Base-by-base conservation (phyloP, 2,113 vertebrate genomes). In the Zosterops lateralis region DNA sequence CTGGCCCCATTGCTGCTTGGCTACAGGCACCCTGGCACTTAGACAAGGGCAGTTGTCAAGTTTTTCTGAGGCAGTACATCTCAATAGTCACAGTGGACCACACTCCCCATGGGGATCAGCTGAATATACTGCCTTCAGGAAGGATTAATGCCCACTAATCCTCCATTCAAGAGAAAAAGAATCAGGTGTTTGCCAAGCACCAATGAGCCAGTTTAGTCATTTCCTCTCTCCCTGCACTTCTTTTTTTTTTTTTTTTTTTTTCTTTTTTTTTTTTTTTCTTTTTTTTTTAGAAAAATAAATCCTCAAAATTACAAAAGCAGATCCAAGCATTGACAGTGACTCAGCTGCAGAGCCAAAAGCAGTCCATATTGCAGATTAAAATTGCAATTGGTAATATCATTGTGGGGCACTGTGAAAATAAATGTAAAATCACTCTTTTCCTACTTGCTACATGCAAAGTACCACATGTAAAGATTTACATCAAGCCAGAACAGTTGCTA, bases 61-160 rank as follows among this genome's bases (percentile, higher is more conserved):
- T 12, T 72, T 82, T 82, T 36, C 48, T 78, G 61, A 94, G 53
- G 70, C 40, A 75, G 81, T 78, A 87, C 77, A 47, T 73, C 78
- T 90, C 51, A 76, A 13, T 70, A 72, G 26, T 70, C 58, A 61
- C 54, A 47, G 38, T 12, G 26, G 82, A 79, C 42, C 50, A 19
- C 0, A 0, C 8, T 82, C 32, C 58, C 54, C 31, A 10, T 48
- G 34, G 40, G 74, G 67, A 62, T 89, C 71, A 45, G 36, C 54
- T 79, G 66, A 76, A 87, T 82, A 61, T 22, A 17, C 22, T 85
- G 54, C 71, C 67, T 87, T 87, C 58, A 76, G 90, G 36, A 79
- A 61, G 82, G 74, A 95, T 91, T 94, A 94, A 57, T 84, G 16
- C 50, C 42, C 50, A 24, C 42, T 96, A 90, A 93, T 82, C 78